Evolutionary conservation across 2,797 vertebrate genomes (phyloP).

Genomic region (Poeciliopsis paucimaculata): DNA sequence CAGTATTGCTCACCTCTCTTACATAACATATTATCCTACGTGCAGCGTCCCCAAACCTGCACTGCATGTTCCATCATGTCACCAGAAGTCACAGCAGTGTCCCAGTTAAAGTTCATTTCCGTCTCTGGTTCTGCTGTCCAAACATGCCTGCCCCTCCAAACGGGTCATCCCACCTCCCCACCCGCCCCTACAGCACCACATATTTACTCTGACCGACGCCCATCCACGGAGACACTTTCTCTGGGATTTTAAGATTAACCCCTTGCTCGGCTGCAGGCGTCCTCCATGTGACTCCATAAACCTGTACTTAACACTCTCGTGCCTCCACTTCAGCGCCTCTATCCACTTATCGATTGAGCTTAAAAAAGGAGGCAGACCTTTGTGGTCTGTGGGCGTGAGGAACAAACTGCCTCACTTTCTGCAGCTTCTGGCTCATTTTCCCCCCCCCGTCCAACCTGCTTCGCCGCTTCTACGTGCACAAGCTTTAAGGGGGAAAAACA

Average conservation of each 20-base stretch:
- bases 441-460: neutral
- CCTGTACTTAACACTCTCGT: slow-evolving; percentile 14
- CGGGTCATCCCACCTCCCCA: neutral
- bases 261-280: slow-evolving; percentile 16
- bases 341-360: slow-evolving; percentile 36
- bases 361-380: slow-evolving; percentile 21
- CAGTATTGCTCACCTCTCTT: too few species aligned
- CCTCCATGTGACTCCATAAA: slow-evolving; percentile 42
- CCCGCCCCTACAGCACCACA: neutral
- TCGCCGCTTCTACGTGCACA: neutral
- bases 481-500: neutral
- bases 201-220: slow-evolving; percentile 22
- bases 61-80: neutral
- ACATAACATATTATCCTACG: neutral
- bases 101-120: neutral
- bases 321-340: slow-evolving; percentile 7
- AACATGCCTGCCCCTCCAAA: neutral
- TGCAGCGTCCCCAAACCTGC: neutral
- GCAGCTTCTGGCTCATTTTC: neutral
- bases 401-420: slow-evolving; percentile 18
- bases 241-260: slow-evolving; percentile 42
- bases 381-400: slow-evolving; percentile 38
- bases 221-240: neutral
- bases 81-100: neutral
- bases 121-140: neutral